A percentile compares a stretch with the other conserved stretches of the same genome.
These are phyloP conservation scores for Periplaneta americana DNA, from an alignment of 1,140 invertebrate genomes.

Conservation along the genomic window DNA sequence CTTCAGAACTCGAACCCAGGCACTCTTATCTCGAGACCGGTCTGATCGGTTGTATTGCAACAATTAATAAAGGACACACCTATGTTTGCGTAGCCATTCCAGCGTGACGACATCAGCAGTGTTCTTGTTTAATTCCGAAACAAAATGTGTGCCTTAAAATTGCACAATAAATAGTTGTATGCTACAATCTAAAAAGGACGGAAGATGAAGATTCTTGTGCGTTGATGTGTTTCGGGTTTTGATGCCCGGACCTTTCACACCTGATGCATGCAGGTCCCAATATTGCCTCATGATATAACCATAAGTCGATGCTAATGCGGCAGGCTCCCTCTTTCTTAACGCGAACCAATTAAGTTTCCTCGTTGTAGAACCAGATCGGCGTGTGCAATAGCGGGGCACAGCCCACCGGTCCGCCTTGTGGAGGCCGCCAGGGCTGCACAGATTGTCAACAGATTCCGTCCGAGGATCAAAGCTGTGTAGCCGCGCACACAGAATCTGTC, in stretches of 20 bases:
- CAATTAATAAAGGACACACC: too few relatives aligned
- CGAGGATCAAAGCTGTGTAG: background rate
- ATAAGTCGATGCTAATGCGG: constrained; percentile 11
- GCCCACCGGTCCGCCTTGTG: background rate
- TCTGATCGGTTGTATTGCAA: too few relatives aligned
- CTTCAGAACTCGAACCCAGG: too few relatives aligned
- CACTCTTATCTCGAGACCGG: too few relatives aligned
- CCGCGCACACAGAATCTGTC: background rate
- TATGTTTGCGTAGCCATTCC: too few relatives aligned
- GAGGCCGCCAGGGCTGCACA: background rate
- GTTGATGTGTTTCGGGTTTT: constrained; percentile 22
- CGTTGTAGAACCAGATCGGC: background rate
- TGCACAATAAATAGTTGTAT: too few relatives aligned
- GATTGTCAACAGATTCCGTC: too few relatives aligned
- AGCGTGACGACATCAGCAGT: too few relatives aligned
- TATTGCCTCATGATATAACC: constrained; percentile 12
- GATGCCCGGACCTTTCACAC: constrained; percentile 7
- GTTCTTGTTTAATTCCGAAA: too few relatives aligned
- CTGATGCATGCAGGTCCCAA: constrained; percentile 12
- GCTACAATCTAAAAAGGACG: too few relatives aligned
- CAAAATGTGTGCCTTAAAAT: too few relatives aligned
- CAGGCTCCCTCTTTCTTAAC: background rate
- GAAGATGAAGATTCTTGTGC: too few relatives aligned
- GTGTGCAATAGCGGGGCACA: background rate
- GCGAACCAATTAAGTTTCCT: background rate